Base-by-base conservation (phyloP, 2,888 invertebrate genomes). In the Hypomecis punctinalis region DNA sequence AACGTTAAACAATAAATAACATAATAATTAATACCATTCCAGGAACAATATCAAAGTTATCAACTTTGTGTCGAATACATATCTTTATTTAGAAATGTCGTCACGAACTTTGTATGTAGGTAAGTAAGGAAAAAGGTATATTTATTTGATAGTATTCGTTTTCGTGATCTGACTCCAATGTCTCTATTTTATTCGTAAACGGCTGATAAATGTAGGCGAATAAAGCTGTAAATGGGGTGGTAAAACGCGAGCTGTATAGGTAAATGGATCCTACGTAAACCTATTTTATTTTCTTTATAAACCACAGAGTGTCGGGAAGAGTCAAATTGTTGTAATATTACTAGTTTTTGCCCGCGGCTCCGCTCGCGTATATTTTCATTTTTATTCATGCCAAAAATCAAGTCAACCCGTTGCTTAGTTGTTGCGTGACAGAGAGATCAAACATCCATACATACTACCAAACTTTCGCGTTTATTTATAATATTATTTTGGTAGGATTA, bases 91-190 rank as follows among this genome's bases (percentile, higher is more conserved):
- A 53, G 63, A 65, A 60, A 66, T 68, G 69, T 69, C 61, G 54
- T 59, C 36, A 42, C 47, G 37, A 53, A 61, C 13, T 61, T 65
- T 23, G 1, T 65, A 65, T 61, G 60, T 57, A 52, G 43, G 36
- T 13, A 52, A 48, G 36, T 13, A 52, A 61, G 61, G 61, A 61
- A 65, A 65, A 64, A 61, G 56, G 61, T 61, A 52, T 65, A 65
- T 65, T 64, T 61, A 65, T 65, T 60, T 56, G 48, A 61, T 65
- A 61, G 64, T 60, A 47, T 64, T 64, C 60, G 64, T 60, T 42
- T 64, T 64, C 60, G 64, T 60, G 56, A 51, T 55, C 6, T 51
- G 35, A 60, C 46, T 49, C 46, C 13, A 59, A 60, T 64, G 64
- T 59, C 64, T 59, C 45, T 10, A 55, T 59, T 63, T 64, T 59